Evolutionary conservation across 2,888 invertebrate genomes (phyloP), one percentile per base, ranked within the genome.

Genomic region (Ceratothoa steindachneri): DNA sequence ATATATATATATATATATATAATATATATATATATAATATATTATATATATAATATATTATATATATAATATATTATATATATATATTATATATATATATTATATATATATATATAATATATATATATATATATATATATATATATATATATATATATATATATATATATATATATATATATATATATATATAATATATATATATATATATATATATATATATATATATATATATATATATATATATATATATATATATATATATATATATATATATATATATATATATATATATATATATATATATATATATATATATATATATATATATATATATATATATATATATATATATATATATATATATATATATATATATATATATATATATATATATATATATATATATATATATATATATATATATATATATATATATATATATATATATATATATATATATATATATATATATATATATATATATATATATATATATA

Each of bases 221-320:
- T 41, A 41, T 41, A 41, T 41, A 41, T 41, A 41, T 64, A 2
- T 64, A 27, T 64, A 27, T 64, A 5, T 5, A 1, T 64, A 64
- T 64, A 5, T 64, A 64, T 5, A 64, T 65, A 65, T 65, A 65
- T 65, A 65, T 65, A 65, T 65, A 65, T 65, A 65, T 65, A 65
- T 65, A 65, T 65, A 65, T 65, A 65, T 65, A 65, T 65, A 65
- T 65, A 65, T 65, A 65, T 65, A 65, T 65, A 65, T 65, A 65
- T 65, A 65, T 22, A 19, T 19, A 65, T 65, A 65, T 65, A 65
- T 65, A 65, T 65, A 65, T 12, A 65, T 65, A 22, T 12, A 65
- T 65, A 65, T 12, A 65, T 65, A 51, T 51, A 51, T 51, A 51
- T 51, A 51, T 51, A 51, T 51, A 51, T 51, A 51, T 51, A 51